phyloP scores from a whole-genome alignment of 2,113 vertebrate genomes.

The Tetraodon nigroviridis region DNA sequence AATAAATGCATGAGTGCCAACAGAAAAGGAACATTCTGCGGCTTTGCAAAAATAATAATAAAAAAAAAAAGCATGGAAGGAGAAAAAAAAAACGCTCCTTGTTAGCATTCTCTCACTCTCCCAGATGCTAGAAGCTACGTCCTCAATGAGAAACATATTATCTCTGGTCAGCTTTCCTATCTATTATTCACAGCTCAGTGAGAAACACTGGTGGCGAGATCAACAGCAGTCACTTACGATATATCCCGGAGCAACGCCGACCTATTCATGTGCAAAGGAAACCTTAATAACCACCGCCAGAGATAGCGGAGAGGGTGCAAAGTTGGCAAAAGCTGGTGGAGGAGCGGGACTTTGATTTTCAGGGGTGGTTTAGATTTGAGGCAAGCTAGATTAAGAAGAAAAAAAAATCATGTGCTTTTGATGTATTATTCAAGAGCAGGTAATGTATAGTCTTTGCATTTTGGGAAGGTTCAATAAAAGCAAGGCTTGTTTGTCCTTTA shows the following conservation, averaged over 20 bases:
- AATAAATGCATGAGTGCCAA: slow-evolving; percentile 72
- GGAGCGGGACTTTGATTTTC: slow-evolving; percentile 50
- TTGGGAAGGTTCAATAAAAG: slow-evolving; percentile 39
- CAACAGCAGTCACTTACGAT: slow-evolving; percentile 66
- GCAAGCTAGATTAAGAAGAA: slow-evolving; percentile 35
- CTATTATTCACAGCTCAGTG: slow-evolving; percentile 66
- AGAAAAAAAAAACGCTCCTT: slow-evolving; percentile 20
- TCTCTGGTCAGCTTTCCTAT: slow-evolving; percentile 65
- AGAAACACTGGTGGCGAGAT: slow-evolving; percentile 63
- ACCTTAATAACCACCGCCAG: slow-evolving; percentile 50
- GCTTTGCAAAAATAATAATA: slow-evolving; percentile 61
- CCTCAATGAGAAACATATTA: slow-evolving; percentile 57
- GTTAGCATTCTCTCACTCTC: slow-evolving; percentile 56
- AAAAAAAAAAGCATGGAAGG: slow-evolving; percentile 4
- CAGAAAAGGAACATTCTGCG: slow-evolving; percentile 61
- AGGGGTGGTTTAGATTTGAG: slow-evolving; percentile 34
- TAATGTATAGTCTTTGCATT: slow-evolving; percentile 35
- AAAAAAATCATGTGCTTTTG: slow-evolving; percentile 9
- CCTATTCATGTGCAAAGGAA: slow-evolving; percentile 58
- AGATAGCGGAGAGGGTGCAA: slow-evolving; percentile 49
- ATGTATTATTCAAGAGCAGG: slow-evolving; percentile 54
- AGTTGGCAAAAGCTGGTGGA: slow-evolving; percentile 54
- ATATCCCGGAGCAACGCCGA: slow-evolving; percentile 49
- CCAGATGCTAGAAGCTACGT: slow-evolving; percentile 55
- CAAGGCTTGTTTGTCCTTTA: slow-evolving; percentile 39